Percentiles rank a stretch among this genome's conserved stretches.
These are phyloP conservation scores for Pseudoatta argentina DNA, from an alignment of 1,140 invertebrate species.

Conservation along the genomic window DNA sequence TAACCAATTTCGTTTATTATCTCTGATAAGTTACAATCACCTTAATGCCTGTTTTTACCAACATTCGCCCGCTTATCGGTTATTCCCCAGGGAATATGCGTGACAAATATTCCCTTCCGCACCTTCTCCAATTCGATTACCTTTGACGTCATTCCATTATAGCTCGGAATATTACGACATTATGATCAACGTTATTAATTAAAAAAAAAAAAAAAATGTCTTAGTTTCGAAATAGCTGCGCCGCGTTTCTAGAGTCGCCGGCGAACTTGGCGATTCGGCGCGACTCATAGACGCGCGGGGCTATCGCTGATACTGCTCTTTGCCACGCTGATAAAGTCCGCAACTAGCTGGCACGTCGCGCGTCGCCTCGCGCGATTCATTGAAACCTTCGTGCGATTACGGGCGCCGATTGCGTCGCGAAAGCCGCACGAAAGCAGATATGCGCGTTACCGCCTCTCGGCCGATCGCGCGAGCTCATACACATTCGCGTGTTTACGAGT, in stretches of 20 bases:
- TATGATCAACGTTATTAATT: neutral
- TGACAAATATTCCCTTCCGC: neutral
- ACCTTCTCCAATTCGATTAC: neutral
- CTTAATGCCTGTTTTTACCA: neutral
- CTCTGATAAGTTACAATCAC: neutral
- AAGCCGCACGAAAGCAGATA: conserved; percentile 47
- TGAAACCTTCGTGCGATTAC: conserved; percentile 69
- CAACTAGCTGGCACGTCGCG: conserved; percentile 56
- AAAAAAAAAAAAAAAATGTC: neutral
- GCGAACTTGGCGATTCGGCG: conserved; percentile 23
- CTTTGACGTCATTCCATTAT: neutral
- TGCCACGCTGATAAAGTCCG: conserved; percentile 65
- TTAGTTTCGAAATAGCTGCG: neutral
- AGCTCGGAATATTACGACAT: no score
- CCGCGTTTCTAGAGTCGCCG: conserved; percentile 1
- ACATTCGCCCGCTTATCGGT: neutral
- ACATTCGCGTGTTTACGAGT: conserved; percentile 20
- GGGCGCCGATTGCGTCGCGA: conserved; percentile 58
- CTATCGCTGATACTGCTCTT: conserved; percentile 66
- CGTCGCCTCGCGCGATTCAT: conserved; percentile 61
- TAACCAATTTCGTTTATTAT: neutral
- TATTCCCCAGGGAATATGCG: neutral
- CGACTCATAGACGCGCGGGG: conserved; percentile 54
- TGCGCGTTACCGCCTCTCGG: conserved; percentile 42
- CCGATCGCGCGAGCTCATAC: neutral